Base-by-base conservation (phyloP, 2,113 vertebrate species). In the Alexandromys fortis region DNA sequence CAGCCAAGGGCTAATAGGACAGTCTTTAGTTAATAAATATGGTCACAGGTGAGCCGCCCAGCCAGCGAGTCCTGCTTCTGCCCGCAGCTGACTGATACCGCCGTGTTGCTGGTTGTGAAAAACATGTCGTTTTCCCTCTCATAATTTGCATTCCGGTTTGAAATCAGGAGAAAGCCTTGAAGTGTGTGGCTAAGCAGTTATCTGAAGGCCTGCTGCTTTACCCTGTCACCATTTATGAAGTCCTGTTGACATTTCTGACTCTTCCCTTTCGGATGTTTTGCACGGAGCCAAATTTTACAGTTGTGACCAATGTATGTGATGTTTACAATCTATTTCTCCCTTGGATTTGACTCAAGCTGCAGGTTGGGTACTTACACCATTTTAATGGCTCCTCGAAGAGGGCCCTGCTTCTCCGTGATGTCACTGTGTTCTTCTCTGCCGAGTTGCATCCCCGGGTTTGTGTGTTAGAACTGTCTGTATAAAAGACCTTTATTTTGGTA, bases 101-200 rank as follows among this genome's bases (percentile, higher is more conserved):
- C 38, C 70, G n/a, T 73, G 26, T 55, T 90, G 4, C 35, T 86
- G 17, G 3, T 77, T 95, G 67, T 88, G 30, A 30, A 92, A 95
- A 95, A 65, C 28, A 16, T 30, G 72, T 87, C 21, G 4, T 8
- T 76, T 70, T 6, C 22, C 30, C 21, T 7, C 49, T 78, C 58
- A 78, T 89, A 82, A 83, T 35, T 67, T 91, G 30, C 9, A 61
- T 83, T 79, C 7, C 9, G 45, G 22, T 94, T 96, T 88, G 76
- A 96, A 85, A 96, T 85, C 28, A 94, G 75, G 77, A 24, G 70
- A 92, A 65, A 9, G 12, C 5, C 89, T 92, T 78, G 28, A 63
- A 90, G 28, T 30, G 8, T 88, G 94, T 93, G 42, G 73, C 28
- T 86, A 24, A 94, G 42, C n/a, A 72, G 47, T 52, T 93, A 70